Conservation (phyloP, 1,140 invertebrate species). For the Drosophila funebris region DNA sequence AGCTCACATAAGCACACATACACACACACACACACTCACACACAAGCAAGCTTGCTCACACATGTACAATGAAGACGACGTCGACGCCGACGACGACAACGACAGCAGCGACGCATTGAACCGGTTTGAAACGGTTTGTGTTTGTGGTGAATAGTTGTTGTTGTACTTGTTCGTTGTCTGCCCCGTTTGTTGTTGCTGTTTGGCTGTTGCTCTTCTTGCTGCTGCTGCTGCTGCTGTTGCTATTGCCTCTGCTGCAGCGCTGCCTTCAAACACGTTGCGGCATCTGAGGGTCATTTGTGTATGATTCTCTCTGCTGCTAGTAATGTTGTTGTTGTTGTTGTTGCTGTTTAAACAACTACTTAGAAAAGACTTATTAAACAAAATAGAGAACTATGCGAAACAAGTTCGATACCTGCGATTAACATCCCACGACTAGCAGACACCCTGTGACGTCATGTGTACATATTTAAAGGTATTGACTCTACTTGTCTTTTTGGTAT, state of each 20-base stretch:
- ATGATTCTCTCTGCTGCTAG: neutral
- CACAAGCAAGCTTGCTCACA: neutral
- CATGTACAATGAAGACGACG: neutral
- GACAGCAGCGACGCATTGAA: constrained; percentile 27
- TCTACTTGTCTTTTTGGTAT: too few species aligned
- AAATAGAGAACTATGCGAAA: constrained; percentile 1
- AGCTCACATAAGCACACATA: constrained; percentile 15
- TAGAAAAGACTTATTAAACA: constrained; percentile 18
- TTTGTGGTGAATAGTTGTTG: constrained; percentile 25
- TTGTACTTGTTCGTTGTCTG: neutral
- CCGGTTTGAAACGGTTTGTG: constrained; percentile 53
- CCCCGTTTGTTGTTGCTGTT: neutral
- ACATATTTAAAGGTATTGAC: too few species aligned
- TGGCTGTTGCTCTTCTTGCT: constrained; percentile 12
- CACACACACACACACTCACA: neutral
- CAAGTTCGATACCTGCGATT: neutral
- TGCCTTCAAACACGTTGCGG: too few species aligned
- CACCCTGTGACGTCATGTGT: neutral
- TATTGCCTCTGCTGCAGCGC: neutral
- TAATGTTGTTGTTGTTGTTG: constrained; percentile 4
- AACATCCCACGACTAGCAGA: neutral
- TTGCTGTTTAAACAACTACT: neutral
- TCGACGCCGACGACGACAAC: neutral
- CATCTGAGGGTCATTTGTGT: constrained; percentile 42
- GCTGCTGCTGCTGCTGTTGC: constrained; percentile 30